These are phyloP conservation scores for Conus ventricosus DNA, from an alignment of 1,140 invertebrate genomes.

Conservation along the genomic window DNA sequence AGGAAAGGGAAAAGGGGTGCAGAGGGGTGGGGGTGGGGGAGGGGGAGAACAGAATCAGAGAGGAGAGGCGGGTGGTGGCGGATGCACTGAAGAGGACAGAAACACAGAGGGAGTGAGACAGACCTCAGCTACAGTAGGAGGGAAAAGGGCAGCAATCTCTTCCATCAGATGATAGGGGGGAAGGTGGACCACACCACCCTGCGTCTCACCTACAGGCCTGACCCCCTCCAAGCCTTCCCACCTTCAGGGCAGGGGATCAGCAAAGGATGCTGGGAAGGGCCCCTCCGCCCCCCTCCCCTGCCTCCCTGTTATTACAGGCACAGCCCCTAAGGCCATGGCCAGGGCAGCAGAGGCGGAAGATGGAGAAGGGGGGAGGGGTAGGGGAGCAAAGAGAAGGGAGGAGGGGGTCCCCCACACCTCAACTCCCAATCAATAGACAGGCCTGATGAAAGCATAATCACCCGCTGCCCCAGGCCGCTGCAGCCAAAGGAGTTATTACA, in stretches of 20 bases:
- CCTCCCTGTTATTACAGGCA: background rate
- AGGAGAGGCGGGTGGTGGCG: background rate
- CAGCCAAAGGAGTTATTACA: slow-evolving; percentile 25
- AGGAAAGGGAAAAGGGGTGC: background rate
- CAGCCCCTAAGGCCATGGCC: background rate
- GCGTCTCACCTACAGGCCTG: slow-evolving; percentile 16
- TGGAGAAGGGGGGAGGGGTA: background rate
- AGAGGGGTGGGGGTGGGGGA: background rate
- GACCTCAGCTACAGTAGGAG: background rate
- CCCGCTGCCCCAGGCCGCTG: background rate
- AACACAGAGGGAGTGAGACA: background rate
- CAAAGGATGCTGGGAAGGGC: background rate
- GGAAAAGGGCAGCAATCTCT: background rate
- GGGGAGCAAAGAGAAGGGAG: background rate
- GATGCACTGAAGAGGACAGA: background rate
- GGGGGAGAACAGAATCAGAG: background rate
- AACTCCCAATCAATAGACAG: slow-evolving; percentile 23
- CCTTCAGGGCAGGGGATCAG: background rate
- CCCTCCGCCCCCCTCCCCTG: background rate
- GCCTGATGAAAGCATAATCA: slow-evolving; percentile 37
- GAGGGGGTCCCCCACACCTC: background rate
- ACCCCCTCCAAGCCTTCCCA: background rate
- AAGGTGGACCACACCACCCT: slow-evolving; percentile 19
- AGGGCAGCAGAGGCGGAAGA: background rate
- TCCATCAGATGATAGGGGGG: background rate